Percentiles rank a stretch among this genome's conserved stretches.
Evolutionary conservation across 2,888 invertebrate genomes (phyloP).

Genomic region (Hirtodrosophila trivittata): DNA sequence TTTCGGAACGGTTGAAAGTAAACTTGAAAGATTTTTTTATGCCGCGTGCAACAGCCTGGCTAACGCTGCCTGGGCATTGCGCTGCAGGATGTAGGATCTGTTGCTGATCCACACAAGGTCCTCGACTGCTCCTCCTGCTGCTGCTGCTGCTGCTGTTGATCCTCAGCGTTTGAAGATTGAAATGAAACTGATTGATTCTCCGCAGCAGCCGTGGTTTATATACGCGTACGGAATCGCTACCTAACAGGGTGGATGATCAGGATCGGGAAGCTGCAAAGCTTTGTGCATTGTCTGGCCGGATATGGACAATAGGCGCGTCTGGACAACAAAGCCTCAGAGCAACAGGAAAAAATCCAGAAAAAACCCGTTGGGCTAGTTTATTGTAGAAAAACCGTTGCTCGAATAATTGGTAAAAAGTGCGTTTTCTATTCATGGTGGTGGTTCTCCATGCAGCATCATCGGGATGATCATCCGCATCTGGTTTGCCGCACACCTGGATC

Average conservation of each 20-base stretch:
- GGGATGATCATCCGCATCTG: slow-evolving; percentile 54
- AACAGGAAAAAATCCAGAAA: too few relatives aligned
- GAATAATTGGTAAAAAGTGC: slow-evolving; percentile 65
- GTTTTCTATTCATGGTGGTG: slow-evolving; percentile 68
- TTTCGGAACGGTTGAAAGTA: slow-evolving; percentile 54
- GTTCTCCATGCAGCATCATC: slow-evolving; percentile 36
- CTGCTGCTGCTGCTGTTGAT: slow-evolving; percentile 66
- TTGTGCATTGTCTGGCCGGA: slow-evolving; percentile 68
- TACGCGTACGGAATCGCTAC: slow-evolving; percentile 45
- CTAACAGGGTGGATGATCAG: slow-evolving; percentile 33
- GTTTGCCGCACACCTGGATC: slow-evolving; percentile 69
- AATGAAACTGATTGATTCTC: slow-evolving; percentile 82
- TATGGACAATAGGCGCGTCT: slow-evolving; percentile 51
- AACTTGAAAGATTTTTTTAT: slow-evolving; percentile 49
- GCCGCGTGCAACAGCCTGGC: slow-evolving; percentile 64
- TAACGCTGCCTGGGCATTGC: slow-evolving; percentile 61
- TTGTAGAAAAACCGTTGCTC: slow-evolving; percentile 71
- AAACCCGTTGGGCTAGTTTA: slow-evolving; percentile 79
- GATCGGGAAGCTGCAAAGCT: slow-evolving; percentile 52
- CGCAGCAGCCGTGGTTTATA: slow-evolving; percentile 78
- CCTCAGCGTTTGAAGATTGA: slow-evolving; percentile 79
- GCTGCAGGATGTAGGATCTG: slow-evolving; percentile 53
- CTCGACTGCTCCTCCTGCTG: slow-evolving; percentile 56
- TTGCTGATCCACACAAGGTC: slow-evolving; percentile 55
- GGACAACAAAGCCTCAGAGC: slow-evolving; percentile 67